Evolutionary conservation across 2,888 invertebrate genomes (phyloP).

Genomic region (Plagiodera versicolora): DNA sequence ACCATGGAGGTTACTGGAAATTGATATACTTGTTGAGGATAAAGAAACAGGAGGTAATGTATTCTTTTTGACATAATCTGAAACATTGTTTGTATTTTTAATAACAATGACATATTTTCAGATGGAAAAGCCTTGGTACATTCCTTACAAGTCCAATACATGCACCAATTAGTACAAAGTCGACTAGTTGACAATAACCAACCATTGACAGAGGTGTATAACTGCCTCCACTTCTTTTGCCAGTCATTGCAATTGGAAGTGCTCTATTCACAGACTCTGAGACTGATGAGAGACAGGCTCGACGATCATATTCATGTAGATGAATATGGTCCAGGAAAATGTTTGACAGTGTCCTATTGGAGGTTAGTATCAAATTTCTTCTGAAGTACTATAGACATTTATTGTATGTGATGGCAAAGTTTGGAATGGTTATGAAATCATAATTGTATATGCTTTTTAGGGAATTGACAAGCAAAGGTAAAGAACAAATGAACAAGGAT

Average conservation of each 20-base stretch:
- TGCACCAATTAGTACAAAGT: conserved; percentile 92
- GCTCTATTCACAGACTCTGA: conserved; percentile 83
- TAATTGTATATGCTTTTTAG: conserved; percentile 43
- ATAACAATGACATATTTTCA: conserved; percentile 41
- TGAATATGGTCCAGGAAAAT: conserved; percentile 86
- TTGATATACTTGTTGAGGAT: conserved; percentile 95
- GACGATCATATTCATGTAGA: conserved; percentile 89
- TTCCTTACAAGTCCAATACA: conserved; percentile 87
- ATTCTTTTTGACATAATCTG: too few species aligned
- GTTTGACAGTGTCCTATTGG: conserved; percentile 94
- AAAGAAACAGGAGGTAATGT: conserved; percentile 85
- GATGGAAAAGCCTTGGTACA: conserved; percentile 96
- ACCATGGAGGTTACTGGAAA: conserved; percentile 94
- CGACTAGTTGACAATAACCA: conserved; percentile 79
- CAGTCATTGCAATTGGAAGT: conserved; percentile 93
- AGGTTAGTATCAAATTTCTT: conserved; percentile 59
- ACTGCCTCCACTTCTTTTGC: conserved; percentile 88
- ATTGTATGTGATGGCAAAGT: too few species aligned
- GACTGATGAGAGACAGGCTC: conserved; percentile 84
- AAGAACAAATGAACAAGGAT: conserved; percentile 57
- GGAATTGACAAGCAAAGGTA: conserved; percentile 60
- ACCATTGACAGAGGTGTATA: conserved; percentile 81
- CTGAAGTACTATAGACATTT: too few species aligned
- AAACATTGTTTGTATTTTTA: not conserved
- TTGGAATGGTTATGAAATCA: too few species aligned